Evolutionary conservation across 2,888 invertebrate species (phyloP), one percentile per base, ranked within the genome.

Genomic region (Koerneria pararmatus): DNA sequence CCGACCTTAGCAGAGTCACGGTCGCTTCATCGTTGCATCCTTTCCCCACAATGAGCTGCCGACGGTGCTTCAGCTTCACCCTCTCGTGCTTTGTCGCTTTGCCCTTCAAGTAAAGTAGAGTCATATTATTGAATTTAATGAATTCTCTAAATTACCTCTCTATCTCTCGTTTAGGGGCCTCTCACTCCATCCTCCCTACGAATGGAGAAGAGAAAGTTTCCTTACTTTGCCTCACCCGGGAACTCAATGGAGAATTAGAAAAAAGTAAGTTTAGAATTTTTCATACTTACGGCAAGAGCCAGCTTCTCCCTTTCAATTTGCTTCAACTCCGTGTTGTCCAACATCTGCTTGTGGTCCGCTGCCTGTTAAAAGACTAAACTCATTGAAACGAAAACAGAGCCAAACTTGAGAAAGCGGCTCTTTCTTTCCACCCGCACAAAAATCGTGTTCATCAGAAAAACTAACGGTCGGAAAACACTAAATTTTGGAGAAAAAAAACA

Each of bases 271-370:
- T 19, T 60, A n/a, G 6, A 49, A 32, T 11, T n/a, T 53, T 34
- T 0, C 19, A n/a, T 22, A 66, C 73, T 46, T 67, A 81, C 81
- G 69, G 80, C 74, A 27, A 80, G 70, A 48, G 75, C 69, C 49
- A 74, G 71, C 66, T 81, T 80, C 65, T 79, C 79, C 49, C 77
- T 72, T 62, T 81, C 81, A 66, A 81, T 79, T 61, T 78, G 75
- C 68, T 74, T 77, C 24, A 81, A 67, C 60, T 78, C 73, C 4
- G 75, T 76, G 15, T 72, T 72, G 37, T 78, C 77, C 37, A 66
- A 56, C 67, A 75, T 70, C 31, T 78, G 77, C 34, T 71, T 73
- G 51, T 74, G 77, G 69, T 81, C 81, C n/a, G 79, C 74, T 32
- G 29, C 34, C 41, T 63, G 63, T 1, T 54, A 46, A 53, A 37